Conservation (phyloP, 2,113 vertebrate species). For the Hippocampus mohnikei region DNA sequence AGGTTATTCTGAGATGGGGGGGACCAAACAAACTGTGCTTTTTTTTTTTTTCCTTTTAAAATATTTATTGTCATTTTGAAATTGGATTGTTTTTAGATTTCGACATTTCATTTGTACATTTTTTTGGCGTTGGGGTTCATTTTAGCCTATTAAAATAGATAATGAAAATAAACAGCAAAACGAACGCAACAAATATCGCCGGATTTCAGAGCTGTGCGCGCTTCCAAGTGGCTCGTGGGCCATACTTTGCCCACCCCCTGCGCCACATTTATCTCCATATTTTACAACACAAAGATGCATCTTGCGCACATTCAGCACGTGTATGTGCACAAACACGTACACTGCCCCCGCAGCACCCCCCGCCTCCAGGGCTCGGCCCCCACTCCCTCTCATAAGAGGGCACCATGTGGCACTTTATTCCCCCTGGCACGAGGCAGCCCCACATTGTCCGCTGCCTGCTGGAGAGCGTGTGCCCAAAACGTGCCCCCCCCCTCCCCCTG, state of each 20-base stretch:
- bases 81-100: too few relatives aligned
- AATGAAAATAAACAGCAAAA: too few relatives aligned
- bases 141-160: too few relatives aligned
- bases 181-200: too few relatives aligned
- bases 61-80: too few relatives aligned
- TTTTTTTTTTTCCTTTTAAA: too few relatives aligned
- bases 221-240: background rate
- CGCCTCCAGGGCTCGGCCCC: conserved; percentile 59
- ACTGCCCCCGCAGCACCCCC: conserved; percentile 33
- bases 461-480: conserved; percentile 58
- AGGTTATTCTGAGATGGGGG: too few relatives aligned
- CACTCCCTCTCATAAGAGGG: conserved; percentile 69
- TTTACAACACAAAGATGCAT: conserved; percentile 42
- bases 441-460: conserved; percentile 72
- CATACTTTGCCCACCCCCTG: background rate
- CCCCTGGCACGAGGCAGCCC: conserved; percentile 70
- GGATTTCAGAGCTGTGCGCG: background rate
- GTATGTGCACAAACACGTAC: conserved; percentile 27
- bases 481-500: background rate
- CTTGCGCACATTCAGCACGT: conserved; percentile 21
- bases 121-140: too few relatives aligned
- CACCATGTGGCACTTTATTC: conserved; percentile 76
- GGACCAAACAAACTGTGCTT: too few relatives aligned
- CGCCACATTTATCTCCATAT: conserved; percentile 45
- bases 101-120: too few relatives aligned